Percentiles rank a stretch among this genome's conserved stretches.
phyloP scores from a whole-genome alignment of 2,888 invertebrate species.

The Pyrrhosoma nymphula region DNA sequence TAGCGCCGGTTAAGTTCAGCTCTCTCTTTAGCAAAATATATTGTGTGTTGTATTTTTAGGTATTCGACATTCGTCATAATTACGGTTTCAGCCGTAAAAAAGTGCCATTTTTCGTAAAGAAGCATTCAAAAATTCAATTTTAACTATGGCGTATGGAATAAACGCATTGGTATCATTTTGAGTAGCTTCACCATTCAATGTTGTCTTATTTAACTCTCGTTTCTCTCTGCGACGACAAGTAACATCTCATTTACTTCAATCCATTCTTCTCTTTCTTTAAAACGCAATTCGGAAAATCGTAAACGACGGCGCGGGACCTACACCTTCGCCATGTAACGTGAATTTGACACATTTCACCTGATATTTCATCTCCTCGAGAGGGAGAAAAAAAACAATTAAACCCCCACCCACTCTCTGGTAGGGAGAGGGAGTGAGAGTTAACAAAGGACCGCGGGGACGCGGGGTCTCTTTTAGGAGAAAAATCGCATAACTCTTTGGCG shows the following conservation, averaged over 20 bases:
- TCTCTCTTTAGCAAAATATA: too few species aligned
- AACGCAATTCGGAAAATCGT: slow-evolving; percentile 37
- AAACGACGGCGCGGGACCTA: slow-evolving; percentile 26
- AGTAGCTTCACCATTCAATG: too few species aligned
- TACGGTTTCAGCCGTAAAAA: too few species aligned
- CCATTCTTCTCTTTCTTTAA: slow-evolving; percentile 16
- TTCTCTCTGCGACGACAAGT: slow-evolving; percentile 25
- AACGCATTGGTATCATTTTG: too few species aligned
- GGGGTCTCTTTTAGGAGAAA: neutral
- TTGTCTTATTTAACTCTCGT: slow-evolving; percentile 31
- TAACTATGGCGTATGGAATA: too few species aligned
- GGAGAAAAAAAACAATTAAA: slow-evolving; percentile 16
- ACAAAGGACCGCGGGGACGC: slow-evolving; percentile 39
- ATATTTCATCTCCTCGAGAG: slow-evolving; percentile 15
- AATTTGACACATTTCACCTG: slow-evolving; percentile 33
- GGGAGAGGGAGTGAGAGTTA: neutral
- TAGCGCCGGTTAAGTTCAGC: too few species aligned
- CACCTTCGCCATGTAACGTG: neutral
- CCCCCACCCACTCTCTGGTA: neutral
- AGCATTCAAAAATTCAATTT: too few species aligned
- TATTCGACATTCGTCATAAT: too few species aligned
- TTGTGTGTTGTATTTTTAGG: too few species aligned
- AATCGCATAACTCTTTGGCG: slow-evolving; percentile 50
- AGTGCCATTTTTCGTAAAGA: too few species aligned
- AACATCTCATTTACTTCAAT: slow-evolving; percentile 60